Base-by-base conservation (phyloP, 1,140 invertebrate species). In the Drosophila prosaltans region DNA sequence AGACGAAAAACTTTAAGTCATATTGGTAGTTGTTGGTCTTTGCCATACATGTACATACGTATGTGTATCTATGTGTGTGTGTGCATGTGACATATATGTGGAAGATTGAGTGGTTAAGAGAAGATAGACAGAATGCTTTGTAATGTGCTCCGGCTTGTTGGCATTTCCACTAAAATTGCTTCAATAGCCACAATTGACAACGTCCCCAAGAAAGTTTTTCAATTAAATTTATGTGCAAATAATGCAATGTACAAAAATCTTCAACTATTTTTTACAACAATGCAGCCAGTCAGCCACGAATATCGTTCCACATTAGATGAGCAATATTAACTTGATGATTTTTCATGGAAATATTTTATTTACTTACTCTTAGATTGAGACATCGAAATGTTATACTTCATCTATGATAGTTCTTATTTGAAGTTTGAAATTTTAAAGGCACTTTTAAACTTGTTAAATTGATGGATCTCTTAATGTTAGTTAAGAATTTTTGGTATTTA, bases 141-240 rank as follows among this genome's bases (percentile, higher is more conserved):
- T 51, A 51, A 51, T 51, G 45, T 51, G 45, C 45, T 51, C 45
- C 45, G 8, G 45, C 45, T 51, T 51, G 65, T 55, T 67, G 67
- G 71, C 62, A 69, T 74, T 74, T 78, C 28, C 61, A 70, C 59
- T 72, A 24, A 74, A 66, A 78, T 80, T 74, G 65, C 75, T 78
- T 65, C 63, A 70, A 74, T 78, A 39, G 69, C 78, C 76, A 62
- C 75, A 80, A 80, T 80, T 72, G 76, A 78, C 65, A 69, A 48
- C 60, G 39, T 59, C 26, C 65, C 64, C n/a, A 36, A 69, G 65
- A 69, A 81, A 80, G 61, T 80, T 80, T 81, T 81, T 73, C 73
- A 81, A 81, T 81, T 81, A 77, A 80, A 81, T 80, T 76, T 80
- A 80, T 81, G 68, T 69, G 67, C 60, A 76, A 79, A 70, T 69